phyloP scores from a whole-genome alignment of 2,888 invertebrate species.

The Omphaloscelis lunosa region DNA sequence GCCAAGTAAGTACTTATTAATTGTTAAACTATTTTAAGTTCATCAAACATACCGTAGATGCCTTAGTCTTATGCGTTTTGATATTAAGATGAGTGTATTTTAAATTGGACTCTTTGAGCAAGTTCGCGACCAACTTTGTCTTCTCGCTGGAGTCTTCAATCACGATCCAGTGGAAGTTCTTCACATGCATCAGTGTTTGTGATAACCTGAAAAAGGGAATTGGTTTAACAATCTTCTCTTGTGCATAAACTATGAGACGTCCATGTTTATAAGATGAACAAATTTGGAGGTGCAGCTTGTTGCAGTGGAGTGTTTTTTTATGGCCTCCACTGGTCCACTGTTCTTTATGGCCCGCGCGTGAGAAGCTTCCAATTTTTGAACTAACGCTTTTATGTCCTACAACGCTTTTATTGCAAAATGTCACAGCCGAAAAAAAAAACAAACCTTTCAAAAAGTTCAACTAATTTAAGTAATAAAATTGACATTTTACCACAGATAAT shows the following conservation, averaged over 20 bases:
- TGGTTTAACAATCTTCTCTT: neutral
- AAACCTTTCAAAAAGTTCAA: too few species aligned
- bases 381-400: too few species aligned
- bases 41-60: conserved; percentile 84
- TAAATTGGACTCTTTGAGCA: conserved; percentile 93
- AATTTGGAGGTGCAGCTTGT: neutral
- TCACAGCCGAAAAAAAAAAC: too few species aligned
- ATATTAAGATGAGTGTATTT: conserved; percentile 92
- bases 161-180: conserved; percentile 98
- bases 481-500: too few species aligned
- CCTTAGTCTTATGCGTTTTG: conserved; percentile 87
- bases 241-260: neutral
- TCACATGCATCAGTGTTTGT: conserved; percentile 96
- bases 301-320: neutral
- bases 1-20: too few species aligned
- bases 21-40: neutral
- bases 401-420: too few species aligned
- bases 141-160: conserved; percentile 95
- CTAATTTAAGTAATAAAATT: too few species aligned
- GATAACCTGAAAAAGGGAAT: conserved; percentile 92
- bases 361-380: too few species aligned
- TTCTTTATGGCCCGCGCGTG: neutral
- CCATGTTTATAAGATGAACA: neutral
- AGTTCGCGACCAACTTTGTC: conserved; percentile 93
- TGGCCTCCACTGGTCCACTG: too few species aligned